Evolutionary conservation across 2,113 vertebrate genomes (phyloP).

Genomic region (Lagopus leucura): DNA sequence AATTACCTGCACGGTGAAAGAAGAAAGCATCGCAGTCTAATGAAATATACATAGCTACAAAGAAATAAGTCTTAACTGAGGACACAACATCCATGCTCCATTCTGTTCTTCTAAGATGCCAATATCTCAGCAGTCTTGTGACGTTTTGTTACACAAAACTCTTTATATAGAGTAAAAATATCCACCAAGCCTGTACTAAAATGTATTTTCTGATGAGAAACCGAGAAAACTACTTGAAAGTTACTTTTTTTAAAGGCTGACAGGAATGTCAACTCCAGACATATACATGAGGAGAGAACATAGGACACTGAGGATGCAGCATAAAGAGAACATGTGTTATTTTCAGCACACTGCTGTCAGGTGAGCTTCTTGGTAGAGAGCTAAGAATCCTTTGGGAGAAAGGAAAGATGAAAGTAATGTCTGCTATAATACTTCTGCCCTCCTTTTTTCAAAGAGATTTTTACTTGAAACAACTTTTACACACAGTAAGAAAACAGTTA

Average conservation of each 20-base stretch:
- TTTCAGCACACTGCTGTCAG: background rate
- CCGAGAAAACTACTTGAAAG: background rate
- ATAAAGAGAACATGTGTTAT: background rate
- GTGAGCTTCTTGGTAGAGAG: background rate
- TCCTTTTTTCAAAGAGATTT: background rate
- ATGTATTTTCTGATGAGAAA: background rate
- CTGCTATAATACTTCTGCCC: background rate
- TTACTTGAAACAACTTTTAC: background rate
- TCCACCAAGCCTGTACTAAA: background rate
- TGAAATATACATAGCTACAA: background rate
- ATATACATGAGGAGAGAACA: background rate
- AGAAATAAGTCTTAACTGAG: background rate
- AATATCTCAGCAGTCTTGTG: background rate
- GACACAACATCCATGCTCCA: background rate
- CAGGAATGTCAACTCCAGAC: background rate
- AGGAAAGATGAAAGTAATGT: background rate
- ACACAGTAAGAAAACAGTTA: background rate
- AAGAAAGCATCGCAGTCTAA: background rate
- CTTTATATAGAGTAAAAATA: background rate
- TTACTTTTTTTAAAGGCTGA: background rate
- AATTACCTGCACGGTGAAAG: slow-evolving; percentile 81
- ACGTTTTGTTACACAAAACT: background rate
- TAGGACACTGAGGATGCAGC: background rate
- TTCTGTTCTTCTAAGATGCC: background rate
- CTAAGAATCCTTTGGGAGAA: background rate